Conservation (phyloP, 2,888 invertebrate species). For the Protodeltote pygarga region DNA sequence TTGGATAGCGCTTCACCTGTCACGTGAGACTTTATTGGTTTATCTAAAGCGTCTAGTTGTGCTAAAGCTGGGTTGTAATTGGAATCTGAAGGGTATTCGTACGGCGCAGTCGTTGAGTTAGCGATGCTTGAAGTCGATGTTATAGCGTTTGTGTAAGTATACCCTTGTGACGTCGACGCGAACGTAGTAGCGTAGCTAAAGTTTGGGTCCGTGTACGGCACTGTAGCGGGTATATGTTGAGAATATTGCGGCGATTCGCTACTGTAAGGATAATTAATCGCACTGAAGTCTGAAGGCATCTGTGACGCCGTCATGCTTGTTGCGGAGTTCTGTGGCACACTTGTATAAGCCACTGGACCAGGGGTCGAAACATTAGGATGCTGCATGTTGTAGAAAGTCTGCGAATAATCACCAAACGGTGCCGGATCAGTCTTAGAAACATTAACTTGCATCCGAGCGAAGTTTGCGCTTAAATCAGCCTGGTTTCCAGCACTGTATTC, state of each 20-base stretch:
- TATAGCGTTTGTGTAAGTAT: constrained; percentile 62
- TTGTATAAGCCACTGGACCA: constrained; percentile 71
- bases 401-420: constrained; percentile 67
- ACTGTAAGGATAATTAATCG: constrained; percentile 62
- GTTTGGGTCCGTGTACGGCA: constrained; percentile 56
- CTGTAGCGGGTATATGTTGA: constrained; percentile 44
- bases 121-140: constrained; percentile 48
- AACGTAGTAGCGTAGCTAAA: constrained; percentile 63
- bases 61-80: constrained; percentile 58
- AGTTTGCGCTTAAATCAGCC: constrained; percentile 66
- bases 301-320: constrained; percentile 66
- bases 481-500: constrained; percentile 53
- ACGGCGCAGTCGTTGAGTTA: constrained; percentile 50
- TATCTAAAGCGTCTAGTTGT: constrained; percentile 71
- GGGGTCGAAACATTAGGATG: constrained; percentile 69
- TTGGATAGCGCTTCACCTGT: constrained; percentile 73
- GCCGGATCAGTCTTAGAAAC: constrained; percentile 59
- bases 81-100: constrained; percentile 45
- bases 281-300: constrained; percentile 61
- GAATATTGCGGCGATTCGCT: constrained; percentile 52
- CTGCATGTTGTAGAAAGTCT: constrained; percentile 74
- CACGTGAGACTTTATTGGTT: constrained; percentile 80
- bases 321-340: constrained; percentile 63
- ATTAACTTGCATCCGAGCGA: constrained; percentile 75
- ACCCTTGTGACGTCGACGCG: constrained; percentile 64